Conservation (phyloP, 1,140 invertebrate species). For the Dufourea novaeangliae region DNA sequence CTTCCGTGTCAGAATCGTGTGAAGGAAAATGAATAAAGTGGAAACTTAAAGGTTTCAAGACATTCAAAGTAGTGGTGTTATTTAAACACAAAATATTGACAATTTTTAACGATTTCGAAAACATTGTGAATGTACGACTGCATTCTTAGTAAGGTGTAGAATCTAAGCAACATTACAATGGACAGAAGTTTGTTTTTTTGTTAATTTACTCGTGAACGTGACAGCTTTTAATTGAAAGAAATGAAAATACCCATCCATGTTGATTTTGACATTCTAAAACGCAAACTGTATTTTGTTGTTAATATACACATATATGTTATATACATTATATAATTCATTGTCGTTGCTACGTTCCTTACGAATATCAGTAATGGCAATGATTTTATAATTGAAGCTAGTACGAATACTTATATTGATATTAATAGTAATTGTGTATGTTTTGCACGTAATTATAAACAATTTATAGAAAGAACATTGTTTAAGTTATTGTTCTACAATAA, state of each 20-base stretch:
- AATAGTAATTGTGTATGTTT: slow-evolving; percentile 51
- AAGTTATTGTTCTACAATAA: slow-evolving; percentile 63
- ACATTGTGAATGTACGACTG: slow-evolving; percentile 19
- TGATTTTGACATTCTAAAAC: slow-evolving; percentile 20
- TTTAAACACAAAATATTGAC: not conserved
- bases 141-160: slow-evolving; percentile 33
- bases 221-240: slow-evolving; percentile 8
- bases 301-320: slow-evolving; percentile 42
- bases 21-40: not conserved
- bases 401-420: slow-evolving; percentile 5
- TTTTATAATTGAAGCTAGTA: slow-evolving; percentile 28
- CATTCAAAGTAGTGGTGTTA: not conserved
- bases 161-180: slow-evolving; percentile 1
- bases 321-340: slow-evolving; percentile 40
- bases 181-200: slow-evolving; percentile 14
- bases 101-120: slow-evolving; percentile 5
- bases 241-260: slow-evolving; percentile 20
- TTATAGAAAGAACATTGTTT: slow-evolving; percentile 57
- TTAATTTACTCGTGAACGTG: not conserved
- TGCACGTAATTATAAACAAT: slow-evolving; percentile 53
- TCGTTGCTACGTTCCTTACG: slow-evolving; percentile 49
- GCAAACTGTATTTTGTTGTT: slow-evolving; percentile 51
- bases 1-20: not conserved
- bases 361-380: slow-evolving; percentile 38
- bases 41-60: not conserved